Conservation (phyloP, 2,888 invertebrate species). For the Trisateles emortualis region DNA sequence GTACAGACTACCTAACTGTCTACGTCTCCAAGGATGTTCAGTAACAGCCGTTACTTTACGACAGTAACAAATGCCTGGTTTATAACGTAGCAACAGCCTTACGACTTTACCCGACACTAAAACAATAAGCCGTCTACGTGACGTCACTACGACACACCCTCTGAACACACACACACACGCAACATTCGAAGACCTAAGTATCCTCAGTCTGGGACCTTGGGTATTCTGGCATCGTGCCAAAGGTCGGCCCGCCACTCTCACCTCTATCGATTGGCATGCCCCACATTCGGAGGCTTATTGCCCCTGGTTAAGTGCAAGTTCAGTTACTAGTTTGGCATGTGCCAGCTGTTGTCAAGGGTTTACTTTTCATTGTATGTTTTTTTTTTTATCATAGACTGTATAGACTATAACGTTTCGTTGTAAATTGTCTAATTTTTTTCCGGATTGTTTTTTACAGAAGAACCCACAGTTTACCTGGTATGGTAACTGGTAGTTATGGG, state of each 20-base stretch:
- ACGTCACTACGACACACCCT: constrained; percentile 19
- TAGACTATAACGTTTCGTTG: neutral
- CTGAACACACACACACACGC: constrained; percentile 7
- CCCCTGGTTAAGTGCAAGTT: constrained; percentile 18
- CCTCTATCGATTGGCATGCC: constrained; percentile 53
- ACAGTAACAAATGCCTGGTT: neutral
- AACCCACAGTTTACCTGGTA: no score
- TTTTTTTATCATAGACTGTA: neutral
- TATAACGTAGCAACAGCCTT: constrained; percentile 10
- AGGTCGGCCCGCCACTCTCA: constrained; percentile 56
- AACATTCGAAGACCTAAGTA: constrained; percentile 14
- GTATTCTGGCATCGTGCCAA: constrained; percentile 47
- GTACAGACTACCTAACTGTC: no score
- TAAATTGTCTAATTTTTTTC: no score
- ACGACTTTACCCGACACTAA: neutral
- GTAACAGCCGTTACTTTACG: neutral
- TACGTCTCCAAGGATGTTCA: neutral
- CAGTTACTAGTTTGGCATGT: constrained; percentile 10
- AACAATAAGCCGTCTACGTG: constrained; percentile 8
- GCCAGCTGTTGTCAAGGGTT: neutral
- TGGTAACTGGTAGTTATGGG: no score
- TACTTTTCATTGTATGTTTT: neutral
- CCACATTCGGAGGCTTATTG: constrained; percentile 32
- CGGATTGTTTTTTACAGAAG: no score
- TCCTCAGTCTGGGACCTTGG: constrained; percentile 44